Base-by-base conservation (phyloP, 2,113 vertebrate genomes). In the Indri indri region DNA sequence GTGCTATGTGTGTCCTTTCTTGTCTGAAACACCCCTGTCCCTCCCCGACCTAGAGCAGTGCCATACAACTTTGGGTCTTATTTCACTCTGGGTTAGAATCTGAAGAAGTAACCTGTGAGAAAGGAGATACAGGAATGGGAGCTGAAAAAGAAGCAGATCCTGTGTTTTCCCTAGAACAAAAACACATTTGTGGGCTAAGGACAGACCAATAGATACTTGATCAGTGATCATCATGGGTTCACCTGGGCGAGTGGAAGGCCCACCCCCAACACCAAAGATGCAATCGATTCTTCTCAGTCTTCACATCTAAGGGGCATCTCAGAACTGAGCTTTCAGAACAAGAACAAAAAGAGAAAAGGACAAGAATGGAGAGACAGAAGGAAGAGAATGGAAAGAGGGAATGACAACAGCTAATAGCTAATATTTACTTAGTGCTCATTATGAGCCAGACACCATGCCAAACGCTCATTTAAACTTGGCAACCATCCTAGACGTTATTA, bases 381-480 rank as follows among this genome's bases (percentile, higher is more conserved):
- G 40, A 88, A 76, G 10, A 94, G 47, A 83, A 93, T 1, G 42
- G 65, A 92, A 91, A 73, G 37, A 66, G 74, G 32, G 18, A 63
- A 27, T 3, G 66, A 68, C 42, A 66, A 70, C 17, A 59, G 8
- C 61, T 97, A 83, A 73, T 2, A 92, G 40, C 70, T 90, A 86
- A 76, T 86, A 94, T 95, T 93, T 96, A 95, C 59, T 93, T 91
- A 90, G 83, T 34, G 70, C 93, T 79, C 95, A 93, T 91, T 95
- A 96, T 71, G 83, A 80, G 50, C 91, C 97, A 97, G 83, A 97
- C 80, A 83, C 40, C 40, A 93, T 63, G 54, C 47, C 95, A 95
- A 81, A 92, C 42, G 66, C 6, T 92, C 85, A 91, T 84, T 95
- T 79, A 94, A 96, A 95, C 83, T 86, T 97, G 40, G 32, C 40